Conservation (phyloP, 2,797 vertebrate genomes). For the Morelia viridis region DNA sequence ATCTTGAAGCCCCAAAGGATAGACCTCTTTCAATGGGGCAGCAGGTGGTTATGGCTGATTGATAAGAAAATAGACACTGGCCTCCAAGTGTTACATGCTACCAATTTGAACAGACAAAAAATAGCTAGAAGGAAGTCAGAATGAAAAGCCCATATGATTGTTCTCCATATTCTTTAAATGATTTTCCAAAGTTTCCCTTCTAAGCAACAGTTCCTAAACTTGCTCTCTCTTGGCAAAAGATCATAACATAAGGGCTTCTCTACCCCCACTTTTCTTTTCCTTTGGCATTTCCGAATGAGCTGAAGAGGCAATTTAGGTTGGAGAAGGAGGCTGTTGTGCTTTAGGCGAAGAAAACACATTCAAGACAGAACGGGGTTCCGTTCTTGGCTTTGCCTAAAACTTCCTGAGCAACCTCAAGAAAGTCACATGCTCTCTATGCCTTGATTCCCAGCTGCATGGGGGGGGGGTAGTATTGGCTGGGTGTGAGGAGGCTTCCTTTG, state of each 20-base stretch:
- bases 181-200: neutral
- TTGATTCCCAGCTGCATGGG: conserved; percentile 25
- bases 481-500: conserved; percentile 17
- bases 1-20: neutral
- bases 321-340: conserved; percentile 29
- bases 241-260: neutral
- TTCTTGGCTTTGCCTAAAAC: conserved; percentile 37
- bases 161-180: neutral
- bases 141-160: neutral
- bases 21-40: neutral
- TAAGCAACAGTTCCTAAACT: conserved; percentile 4
- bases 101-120: neutral
- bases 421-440: conserved; percentile 16
- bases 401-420: conserved; percentile 14
- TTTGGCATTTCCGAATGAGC: conserved; percentile 3
- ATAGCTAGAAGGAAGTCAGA: neutral
- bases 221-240: neutral
- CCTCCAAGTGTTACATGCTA: neutral
- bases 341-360: conserved; percentile 1
- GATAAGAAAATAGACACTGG: neutral
- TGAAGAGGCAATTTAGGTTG: conserved; percentile 18
- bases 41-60: neutral
- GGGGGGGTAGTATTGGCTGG: neutral
- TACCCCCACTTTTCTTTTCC: neutral
- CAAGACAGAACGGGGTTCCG: conserved; percentile 12